Base-by-base conservation (phyloP, 1,140 invertebrate genomes). In the Euglossa dilemma region DNA sequence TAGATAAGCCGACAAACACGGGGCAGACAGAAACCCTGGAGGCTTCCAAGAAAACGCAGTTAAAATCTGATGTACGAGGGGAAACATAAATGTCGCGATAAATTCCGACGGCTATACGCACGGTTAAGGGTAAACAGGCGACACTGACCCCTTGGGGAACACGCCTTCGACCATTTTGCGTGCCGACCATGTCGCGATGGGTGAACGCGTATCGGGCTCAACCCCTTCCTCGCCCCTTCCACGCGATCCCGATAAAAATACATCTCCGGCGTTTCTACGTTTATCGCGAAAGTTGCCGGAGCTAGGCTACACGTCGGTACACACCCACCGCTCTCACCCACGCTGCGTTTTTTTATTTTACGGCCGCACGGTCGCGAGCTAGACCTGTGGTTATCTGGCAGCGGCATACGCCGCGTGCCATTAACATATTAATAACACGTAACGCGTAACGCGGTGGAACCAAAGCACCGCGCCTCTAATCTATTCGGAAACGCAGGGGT, bases 61-160 rank as follows among this genome's bases (percentile, higher is more conserved):
- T 76, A 76, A 76, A 76, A 76, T 76, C 47, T 66, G 63, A 67
- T 11, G 63, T 43, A 56, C 63, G 63, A 45, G 63, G 36, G 75
- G 28, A 78, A 14, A 36, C 75, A 67, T 78, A 78, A 78, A 78
- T 56, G 50, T 78, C 75, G 63, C 52, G 18, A 78, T 78, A 78
- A 78, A 78, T 78, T 78, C 50, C 63, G 2, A 0, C 36, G 23
- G n/a, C 50, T 78, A 28, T 67, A 45, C 23, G 14, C 16, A 67
- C 75, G 23, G 75, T 54, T 66, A 43, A 36, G 61, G 75, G 61
- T 54, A 66, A 66, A 52, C 23, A 78, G 28, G 50, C 75, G 63
- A 56, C 75, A 67, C 50, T 67, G 75, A 78, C 75, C 75, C 63
- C 61, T 12, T 76, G 47, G 28, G 47, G 61, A 74, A 47, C 9